Percentiles rank a stretch among this genome's conserved stretches.
phyloP scores from a whole-genome alignment of 2,797 vertebrate genomes.

The Odontamblyopus lacepedii region DNA sequence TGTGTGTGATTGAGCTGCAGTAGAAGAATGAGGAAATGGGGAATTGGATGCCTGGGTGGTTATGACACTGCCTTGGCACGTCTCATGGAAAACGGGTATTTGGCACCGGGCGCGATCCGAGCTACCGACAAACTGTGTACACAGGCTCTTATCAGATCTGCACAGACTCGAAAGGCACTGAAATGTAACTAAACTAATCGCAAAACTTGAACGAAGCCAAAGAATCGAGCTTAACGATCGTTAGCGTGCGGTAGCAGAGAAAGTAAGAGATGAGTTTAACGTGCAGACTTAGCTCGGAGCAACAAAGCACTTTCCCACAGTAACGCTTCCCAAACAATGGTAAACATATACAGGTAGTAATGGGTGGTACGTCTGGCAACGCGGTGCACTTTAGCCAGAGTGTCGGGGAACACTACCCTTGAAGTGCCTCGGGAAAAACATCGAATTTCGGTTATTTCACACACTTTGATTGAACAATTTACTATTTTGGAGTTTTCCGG shows the following conservation, averaged over 20 bases:
- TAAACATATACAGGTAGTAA: too few species aligned
- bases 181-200: neutral
- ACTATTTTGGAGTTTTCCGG: too few species aligned
- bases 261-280: constrained; percentile 12
- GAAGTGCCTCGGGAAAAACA: too few species aligned
- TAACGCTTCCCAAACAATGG: too few species aligned
- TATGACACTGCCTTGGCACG: constrained; percentile 61
- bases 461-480: too few species aligned
- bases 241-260: neutral
- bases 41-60: constrained; percentile 36
- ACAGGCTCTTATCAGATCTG: constrained; percentile 42
- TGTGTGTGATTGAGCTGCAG: constrained; percentile 45
- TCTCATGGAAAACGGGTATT: constrained; percentile 56
- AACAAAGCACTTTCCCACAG: neutral
- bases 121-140: constrained; percentile 35
- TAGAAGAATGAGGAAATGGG: constrained; percentile 69
- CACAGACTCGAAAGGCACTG: constrained; percentile 15
- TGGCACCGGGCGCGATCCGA: constrained; percentile 35
- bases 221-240: neutral
- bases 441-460: too few species aligned
- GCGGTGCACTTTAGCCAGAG: too few species aligned
- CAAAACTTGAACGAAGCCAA: neutral
- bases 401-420: too few species aligned
- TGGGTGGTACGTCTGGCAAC: too few species aligned
- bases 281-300: neutral